These are phyloP conservation scores for Cotesia vestalis DNA, from an alignment of 1,140 invertebrate genomes.

Conservation along the genomic window DNA sequence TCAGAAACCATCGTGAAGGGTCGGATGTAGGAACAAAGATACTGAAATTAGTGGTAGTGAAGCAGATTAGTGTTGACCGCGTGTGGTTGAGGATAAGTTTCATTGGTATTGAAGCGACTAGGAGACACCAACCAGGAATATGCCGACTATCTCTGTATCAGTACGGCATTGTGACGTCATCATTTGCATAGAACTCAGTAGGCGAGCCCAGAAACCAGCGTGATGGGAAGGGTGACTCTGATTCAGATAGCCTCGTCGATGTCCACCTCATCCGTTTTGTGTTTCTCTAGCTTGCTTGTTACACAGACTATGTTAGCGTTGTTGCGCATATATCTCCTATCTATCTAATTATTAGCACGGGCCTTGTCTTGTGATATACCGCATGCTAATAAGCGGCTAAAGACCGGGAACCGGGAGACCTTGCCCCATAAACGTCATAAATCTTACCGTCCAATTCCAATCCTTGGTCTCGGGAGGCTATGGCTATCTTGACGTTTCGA, in stretches of 20 bases:
- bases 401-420: constrained; percentile 62
- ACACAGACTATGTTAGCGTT: constrained; percentile 23
- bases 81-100: too few relatives aligned
- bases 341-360: constrained; percentile 67
- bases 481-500: too few relatives aligned
- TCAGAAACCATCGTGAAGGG: too few relatives aligned
- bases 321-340: constrained; percentile 59
- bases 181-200: constrained; percentile 64
- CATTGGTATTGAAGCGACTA: not conserved
- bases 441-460: constrained; percentile 61
- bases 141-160: not conserved
- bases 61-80: too few relatives aligned
- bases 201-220: constrained; percentile 28
- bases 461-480: constrained; percentile 25
- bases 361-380: constrained; percentile 63
- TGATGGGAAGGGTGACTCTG: not conserved
- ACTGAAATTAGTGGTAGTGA: too few relatives aligned
- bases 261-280: constrained; percentile 38
- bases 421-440: constrained; percentile 57
- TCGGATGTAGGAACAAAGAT: too few relatives aligned
- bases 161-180: constrained; percentile 57
- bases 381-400: constrained; percentile 68
- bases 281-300: too few relatives aligned
- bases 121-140: not conserved
- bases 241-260: constrained; percentile 38